A percentile compares a stretch with the other conserved stretches of the same genome.
phyloP scores from a whole-genome alignment of 2,113 vertebrate genomes.

The Ceratotherium simum region DNA sequence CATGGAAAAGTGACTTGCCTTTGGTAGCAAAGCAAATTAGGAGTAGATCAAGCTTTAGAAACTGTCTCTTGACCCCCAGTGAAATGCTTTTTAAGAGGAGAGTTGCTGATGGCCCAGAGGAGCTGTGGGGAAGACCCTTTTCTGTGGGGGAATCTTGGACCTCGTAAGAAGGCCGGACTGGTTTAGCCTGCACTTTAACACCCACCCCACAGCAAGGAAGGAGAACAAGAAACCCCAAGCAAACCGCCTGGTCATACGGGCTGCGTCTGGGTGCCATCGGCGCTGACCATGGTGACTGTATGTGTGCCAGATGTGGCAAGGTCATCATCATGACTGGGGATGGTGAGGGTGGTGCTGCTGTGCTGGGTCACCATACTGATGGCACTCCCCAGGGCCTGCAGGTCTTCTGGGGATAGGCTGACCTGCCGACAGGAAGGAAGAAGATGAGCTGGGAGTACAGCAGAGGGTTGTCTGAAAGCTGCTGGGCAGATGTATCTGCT shows the following conservation, averaged over 20 bases:
- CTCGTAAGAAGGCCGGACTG: neutral
- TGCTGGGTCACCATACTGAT: constrained; percentile 87
- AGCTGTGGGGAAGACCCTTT: neutral
- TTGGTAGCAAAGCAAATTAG: neutral
- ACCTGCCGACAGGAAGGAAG: constrained; percentile 78
- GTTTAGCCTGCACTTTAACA: neutral
- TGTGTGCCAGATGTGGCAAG: constrained; percentile 65
- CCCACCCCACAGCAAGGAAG: constrained; percentile 26
- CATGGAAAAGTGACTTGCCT: neutral
- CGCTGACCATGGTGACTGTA: constrained; percentile 80
- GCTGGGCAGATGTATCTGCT: neutral
- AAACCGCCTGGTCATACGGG: constrained; percentile 81
- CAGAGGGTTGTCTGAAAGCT: neutral
- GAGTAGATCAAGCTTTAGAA: neutral
- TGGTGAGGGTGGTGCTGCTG: constrained; percentile 75
- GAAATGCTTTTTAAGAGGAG: neutral
- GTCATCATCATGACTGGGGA: constrained; percentile 77
- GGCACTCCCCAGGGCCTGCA: constrained; percentile 88
- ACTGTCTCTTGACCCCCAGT: neutral
- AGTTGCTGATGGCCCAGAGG: neutral
- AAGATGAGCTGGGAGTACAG: neutral
- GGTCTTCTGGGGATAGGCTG: constrained; percentile 86
- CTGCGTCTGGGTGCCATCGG: constrained; percentile 78
- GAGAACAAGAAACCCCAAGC: constrained; percentile 68
- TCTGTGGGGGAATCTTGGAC: neutral